Percentiles rank a stretch among this genome's conserved stretches.
Conservation (phyloP, 2,797 vertebrate genomes). For the Netta rufina region DNA sequence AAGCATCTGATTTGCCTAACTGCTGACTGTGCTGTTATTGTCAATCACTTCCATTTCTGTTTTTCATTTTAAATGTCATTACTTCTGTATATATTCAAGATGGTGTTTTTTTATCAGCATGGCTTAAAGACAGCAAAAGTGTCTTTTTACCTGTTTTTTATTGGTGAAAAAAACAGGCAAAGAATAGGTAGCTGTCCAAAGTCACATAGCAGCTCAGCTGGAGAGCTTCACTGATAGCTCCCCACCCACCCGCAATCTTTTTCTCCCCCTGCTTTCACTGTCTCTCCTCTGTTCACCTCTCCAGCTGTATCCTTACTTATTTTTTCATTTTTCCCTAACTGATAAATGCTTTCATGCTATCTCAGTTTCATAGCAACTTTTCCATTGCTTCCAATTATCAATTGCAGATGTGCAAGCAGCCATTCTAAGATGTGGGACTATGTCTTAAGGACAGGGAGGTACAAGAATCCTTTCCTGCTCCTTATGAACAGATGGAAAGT, state of each 20-base stretch:
- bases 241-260: background rate
- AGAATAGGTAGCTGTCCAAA: background rate
- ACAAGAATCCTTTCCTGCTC: background rate
- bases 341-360: background rate
- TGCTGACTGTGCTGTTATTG: background rate
- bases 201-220: background rate
- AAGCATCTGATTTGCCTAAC: background rate
- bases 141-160: background rate
- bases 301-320: background rate
- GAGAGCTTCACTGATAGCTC: background rate
- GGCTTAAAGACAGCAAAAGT: background rate
- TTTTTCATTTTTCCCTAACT: background rate
- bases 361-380: background rate
- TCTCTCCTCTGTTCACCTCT: background rate
- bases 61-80: background rate
- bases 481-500: background rate
- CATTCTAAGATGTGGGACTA: background rate
- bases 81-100: background rate
- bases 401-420: background rate
- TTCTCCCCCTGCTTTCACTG: rapidly evolving
- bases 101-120: background rate
- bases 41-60: background rate
- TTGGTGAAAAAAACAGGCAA: background rate
- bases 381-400: background rate
- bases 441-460: background rate